phyloP scores from a whole-genome alignment of 1,140 invertebrate species.

The Lepidurus couesii region DNA sequence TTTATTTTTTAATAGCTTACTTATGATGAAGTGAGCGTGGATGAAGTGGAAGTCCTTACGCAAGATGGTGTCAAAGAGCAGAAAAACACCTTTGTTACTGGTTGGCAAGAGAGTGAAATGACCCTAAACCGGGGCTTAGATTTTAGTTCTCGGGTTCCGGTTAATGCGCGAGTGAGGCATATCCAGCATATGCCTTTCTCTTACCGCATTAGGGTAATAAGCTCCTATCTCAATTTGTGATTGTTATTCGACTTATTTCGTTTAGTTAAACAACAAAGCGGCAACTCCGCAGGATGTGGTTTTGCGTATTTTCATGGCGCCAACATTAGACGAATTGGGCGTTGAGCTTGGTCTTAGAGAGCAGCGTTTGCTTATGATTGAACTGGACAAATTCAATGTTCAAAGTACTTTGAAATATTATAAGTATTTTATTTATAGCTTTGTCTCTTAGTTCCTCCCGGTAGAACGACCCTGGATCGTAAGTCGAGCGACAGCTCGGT shows the following conservation, averaged over 20 bases:
- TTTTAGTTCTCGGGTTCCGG: conserved; percentile 62
- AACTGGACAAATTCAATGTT: conserved; percentile 67
- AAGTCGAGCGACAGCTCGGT: conserved; percentile 59
- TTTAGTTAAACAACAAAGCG: conserved; percentile 51
- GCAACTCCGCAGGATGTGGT: conserved; percentile 55
- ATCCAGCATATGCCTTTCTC: conserved; percentile 64
- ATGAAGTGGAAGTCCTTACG: conserved; percentile 47
- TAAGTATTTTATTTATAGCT: neutral
- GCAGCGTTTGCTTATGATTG: conserved; percentile 64
- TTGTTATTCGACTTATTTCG: conserved; percentile 45
- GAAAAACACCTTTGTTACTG: conserved; percentile 50
- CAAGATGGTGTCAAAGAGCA: neutral
- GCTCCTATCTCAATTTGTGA: neutral
- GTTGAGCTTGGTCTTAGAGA: conserved; percentile 56
- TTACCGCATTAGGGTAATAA: conserved; percentile 46
- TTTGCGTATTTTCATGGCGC: conserved; percentile 68
- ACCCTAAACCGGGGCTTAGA: conserved; percentile 68
- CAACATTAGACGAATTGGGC: conserved; percentile 61
- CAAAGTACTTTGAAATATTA: conserved; percentile 46
- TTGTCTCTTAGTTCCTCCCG: conserved; percentile 50
- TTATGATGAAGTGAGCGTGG: conserved; percentile 57
- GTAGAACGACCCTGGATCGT: conserved; percentile 60
- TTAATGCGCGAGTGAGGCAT: conserved; percentile 65
- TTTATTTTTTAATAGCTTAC: conserved; percentile 49
- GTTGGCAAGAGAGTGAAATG: conserved; percentile 67